These are phyloP conservation scores for Craniophora ligustri DNA, from an alignment of 2,888 invertebrate species.

Conservation along the genomic window DNA sequence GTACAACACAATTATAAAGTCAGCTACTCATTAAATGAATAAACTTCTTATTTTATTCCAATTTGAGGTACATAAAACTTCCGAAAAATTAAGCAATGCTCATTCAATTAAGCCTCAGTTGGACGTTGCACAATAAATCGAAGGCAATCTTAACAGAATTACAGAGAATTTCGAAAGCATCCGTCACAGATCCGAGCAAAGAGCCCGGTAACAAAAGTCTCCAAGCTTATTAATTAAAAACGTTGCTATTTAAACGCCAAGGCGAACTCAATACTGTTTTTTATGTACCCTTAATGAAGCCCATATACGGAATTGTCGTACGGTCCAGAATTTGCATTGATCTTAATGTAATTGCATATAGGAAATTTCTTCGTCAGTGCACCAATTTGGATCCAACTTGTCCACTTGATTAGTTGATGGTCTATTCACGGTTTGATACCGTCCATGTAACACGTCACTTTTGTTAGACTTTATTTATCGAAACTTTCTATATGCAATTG, in stretches of 20 bases:
- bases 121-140: conserved; percentile 58
- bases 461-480: conserved; percentile 47
- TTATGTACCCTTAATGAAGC: conserved; percentile 79
- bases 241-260: conserved; percentile 77
- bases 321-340: conserved; percentile 83
- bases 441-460: conserved; percentile 50
- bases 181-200: conserved; percentile 58
- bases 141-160: conserved; percentile 65
- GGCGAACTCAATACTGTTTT: conserved; percentile 70
- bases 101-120: conserved; percentile 49
- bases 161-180: conserved; percentile 65
- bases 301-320: conserved; percentile 74
- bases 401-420: conserved; percentile 67
- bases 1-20: not conserved
- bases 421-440: conserved; percentile 66
- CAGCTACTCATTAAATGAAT: conserved; percentile 15
- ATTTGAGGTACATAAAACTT: conserved; percentile 39
- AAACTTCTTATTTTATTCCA: conserved; percentile 25
- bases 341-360: conserved; percentile 67
- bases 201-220: conserved; percentile 53
- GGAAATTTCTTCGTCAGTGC: conserved; percentile 56
- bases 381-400: conserved; percentile 64
- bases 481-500: conserved; percentile 49
- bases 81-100: conserved; percentile 52
- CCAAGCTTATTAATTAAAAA: conserved; percentile 75